Base-by-base conservation (phyloP, 2,797 vertebrate species). In the Prionace glauca region DNA sequence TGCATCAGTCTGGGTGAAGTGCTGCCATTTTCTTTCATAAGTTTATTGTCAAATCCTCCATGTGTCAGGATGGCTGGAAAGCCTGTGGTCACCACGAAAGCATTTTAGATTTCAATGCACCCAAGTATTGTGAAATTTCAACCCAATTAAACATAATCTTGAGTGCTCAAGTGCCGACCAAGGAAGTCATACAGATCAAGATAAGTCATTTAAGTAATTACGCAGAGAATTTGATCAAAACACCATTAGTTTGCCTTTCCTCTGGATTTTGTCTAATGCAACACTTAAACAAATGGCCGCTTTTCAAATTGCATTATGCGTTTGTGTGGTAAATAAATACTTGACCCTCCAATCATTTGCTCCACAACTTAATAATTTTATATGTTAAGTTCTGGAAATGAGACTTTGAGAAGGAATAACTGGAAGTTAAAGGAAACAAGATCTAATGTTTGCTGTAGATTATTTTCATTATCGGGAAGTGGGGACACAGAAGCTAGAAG, bases 121-220 rank as follows among this genome's bases (percentile, higher is more conserved):
- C 20, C 24, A 92, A 41, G 90, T 29, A 69, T 41, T 65, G 12
- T 67, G 90, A 69, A 92, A 92, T 41, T 92, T 20, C 90, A 92
- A 24, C n/a, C 90, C 20, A 24, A 41, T 41, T 67, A 92, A 3
- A 3, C 22, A 36, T n/a, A 36, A 41, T 36, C 62, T 69, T 92
- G 36, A 69, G 90, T 92, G 90, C 67, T n/a, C 62, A 92, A 69
- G 22, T 67, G 90, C 32, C 11, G 90, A 14, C 32, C 18, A 3
- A 10, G 32, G 41, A 20, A 36, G 62, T 67, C n/a, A 67, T 22
- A 41, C 22, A 1, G n/a, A 69, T 92, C 90, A 69, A 69, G 90
- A 41, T 69, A 92, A 92, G 90, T n/a, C 90, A 90, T n/a, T 90
- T 32, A 69, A 92, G 65, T 41, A 92, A 92, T 69, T 92, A 67